A percentile compares a stretch with the other conserved stretches of the same genome.
Evolutionary conservation across 2,888 invertebrate genomes (phyloP).

Genomic region (Leptarthrus brevirostris): DNA sequence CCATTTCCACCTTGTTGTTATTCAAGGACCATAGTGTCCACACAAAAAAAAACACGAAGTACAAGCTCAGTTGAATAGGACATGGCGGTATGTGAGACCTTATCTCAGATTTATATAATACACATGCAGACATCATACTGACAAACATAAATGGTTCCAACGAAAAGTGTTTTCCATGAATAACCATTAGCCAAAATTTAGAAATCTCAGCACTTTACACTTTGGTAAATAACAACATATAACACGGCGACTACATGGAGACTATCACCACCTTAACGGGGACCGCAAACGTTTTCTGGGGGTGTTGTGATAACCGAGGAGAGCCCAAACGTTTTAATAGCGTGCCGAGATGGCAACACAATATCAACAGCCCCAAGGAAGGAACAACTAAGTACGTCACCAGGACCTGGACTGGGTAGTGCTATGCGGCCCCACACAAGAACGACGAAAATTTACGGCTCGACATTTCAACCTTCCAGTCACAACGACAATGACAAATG

Average conservation of each 20-base stretch:
- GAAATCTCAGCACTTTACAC: conserved; percentile 52
- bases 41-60: neutral
- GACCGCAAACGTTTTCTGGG: conserved; percentile 30
- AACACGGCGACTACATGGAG: conserved; percentile 18
- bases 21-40: conserved; percentile 32
- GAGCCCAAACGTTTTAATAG: conserved; percentile 38
- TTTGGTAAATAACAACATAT: conserved; percentile 35
- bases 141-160: conserved; percentile 48
- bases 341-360: conserved; percentile 31
- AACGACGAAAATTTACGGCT: conserved; percentile 46
- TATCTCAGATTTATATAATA: conserved; percentile 43
- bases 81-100: neutral
- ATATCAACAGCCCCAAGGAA: conserved; percentile 18
- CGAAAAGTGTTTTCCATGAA: conserved; percentile 50
- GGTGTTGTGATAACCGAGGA: conserved; percentile 1
- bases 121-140: conserved; percentile 45
- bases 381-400: conserved; percentile 21
- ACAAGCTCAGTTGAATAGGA: neutral
- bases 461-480: conserved; percentile 50
- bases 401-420: neutral
- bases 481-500: conserved; percentile 51
- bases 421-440: conserved; percentile 8
- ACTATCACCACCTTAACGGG: conserved; percentile 39
- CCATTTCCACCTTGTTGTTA: conserved; percentile 33
- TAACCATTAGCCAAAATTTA: conserved; percentile 50